Conservation (phyloP, 2,113 vertebrate genomes). For the Crotalus horridus region DNA sequence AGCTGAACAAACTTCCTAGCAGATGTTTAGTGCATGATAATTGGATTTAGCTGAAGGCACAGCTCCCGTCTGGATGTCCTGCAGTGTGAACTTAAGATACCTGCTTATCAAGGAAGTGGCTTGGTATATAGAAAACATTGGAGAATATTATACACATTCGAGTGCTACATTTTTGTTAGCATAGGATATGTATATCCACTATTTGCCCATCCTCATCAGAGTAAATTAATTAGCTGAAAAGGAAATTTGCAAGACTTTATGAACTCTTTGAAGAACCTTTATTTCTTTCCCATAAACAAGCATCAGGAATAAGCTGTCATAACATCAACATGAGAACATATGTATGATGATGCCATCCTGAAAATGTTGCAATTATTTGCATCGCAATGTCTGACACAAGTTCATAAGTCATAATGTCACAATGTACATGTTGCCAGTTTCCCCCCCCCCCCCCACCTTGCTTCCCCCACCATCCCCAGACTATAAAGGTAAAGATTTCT, state of each 20-base stretch:
- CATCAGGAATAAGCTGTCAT: neutral
- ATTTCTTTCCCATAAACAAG: neutral
- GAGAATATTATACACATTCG: neutral
- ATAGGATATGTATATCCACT: neutral
- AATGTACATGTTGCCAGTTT: neutral
- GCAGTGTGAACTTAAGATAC: conserved; percentile 16
- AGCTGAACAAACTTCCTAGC: conserved; percentile 27
- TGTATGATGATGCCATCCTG: neutral
- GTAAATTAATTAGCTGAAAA: neutral
- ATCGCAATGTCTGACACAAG: neutral
- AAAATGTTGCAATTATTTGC: neutral
- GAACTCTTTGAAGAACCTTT: neutral
- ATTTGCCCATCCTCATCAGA: neutral
- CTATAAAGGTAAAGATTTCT: neutral
- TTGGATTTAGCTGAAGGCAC: neutral
- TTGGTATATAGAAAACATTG: neutral
- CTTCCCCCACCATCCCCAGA: neutral
- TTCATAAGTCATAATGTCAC: neutral
- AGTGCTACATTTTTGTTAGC: neutral
- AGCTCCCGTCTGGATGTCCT: conserved; percentile 20
- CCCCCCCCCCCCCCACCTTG: neutral
- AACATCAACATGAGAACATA: neutral
- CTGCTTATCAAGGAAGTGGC: conserved; percentile 4
- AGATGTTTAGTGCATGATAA: conserved; percentile 16
- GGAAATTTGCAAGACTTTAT: neutral